A percentile compares a stretch with the other conserved stretches of the same genome.
phyloP scores from a whole-genome alignment of 2,113 vertebrate species.

The Ciconia stormi region DNA sequence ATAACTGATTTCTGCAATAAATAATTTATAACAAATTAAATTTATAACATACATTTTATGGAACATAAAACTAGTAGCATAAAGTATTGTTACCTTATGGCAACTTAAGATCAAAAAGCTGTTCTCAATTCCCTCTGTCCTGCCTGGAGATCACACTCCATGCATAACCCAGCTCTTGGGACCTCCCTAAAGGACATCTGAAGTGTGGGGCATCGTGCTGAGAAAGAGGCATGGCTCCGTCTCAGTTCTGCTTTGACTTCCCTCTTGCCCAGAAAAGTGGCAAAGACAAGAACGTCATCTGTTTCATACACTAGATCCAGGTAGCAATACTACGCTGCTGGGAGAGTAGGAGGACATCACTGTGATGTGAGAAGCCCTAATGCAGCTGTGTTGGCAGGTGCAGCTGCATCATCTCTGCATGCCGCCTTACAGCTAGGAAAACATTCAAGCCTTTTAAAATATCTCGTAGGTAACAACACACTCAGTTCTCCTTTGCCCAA shows the following conservation, averaged over 20 bases:
- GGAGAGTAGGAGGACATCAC: not conserved
- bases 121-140: not conserved
- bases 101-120: not conserved
- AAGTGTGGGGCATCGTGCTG: not conserved
- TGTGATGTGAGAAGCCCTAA: not conserved
- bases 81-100: not conserved
- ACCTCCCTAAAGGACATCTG: not conserved
- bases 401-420: not conserved
- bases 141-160: not conserved
- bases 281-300: not conserved
- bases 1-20: not conserved
- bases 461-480: not conserved
- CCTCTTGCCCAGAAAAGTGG: not conserved
- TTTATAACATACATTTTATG: not conserved
- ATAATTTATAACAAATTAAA: not conserved
- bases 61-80: not conserved
- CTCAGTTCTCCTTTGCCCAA: not conserved
- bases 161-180: not conserved
- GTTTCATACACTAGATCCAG: not conserved
- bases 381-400: not conserved
- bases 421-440: fast-evolving
- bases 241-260: not conserved
- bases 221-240: not conserved
- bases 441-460: not conserved
- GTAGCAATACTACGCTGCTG: fast-evolving